phyloP scores from a whole-genome alignment of 1,140 invertebrate species.

The Andrena cerasifolii region DNA sequence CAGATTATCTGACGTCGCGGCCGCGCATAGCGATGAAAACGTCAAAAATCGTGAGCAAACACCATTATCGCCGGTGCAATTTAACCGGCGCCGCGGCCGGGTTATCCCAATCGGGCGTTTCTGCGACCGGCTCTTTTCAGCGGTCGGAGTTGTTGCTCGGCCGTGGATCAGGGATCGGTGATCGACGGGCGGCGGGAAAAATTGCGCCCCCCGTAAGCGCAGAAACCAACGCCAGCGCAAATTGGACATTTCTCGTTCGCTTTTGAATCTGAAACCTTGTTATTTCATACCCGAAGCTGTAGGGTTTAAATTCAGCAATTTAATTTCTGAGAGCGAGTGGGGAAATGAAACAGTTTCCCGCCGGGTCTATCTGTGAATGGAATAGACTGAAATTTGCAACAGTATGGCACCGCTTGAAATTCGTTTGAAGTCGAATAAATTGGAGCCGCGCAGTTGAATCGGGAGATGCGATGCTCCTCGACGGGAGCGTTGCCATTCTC shows the following conservation, averaged over 20 bases:
- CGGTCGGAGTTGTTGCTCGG: constrained; percentile 20
- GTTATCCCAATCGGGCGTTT: constrained; percentile 27
- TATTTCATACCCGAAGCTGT: neutral
- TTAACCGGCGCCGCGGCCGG: constrained; percentile 20
- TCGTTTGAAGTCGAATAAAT: neutral
- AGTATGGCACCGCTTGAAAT: neutral
- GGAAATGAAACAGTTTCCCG: neutral
- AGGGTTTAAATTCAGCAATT: constrained; percentile 14
- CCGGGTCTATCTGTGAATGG: neutral
- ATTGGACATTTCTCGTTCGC: neutral
- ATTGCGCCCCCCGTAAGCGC: too few species aligned
- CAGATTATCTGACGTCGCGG: constrained; percentile 8
- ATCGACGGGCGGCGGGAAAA: neutral
- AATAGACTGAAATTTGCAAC: constrained; percentile 18
- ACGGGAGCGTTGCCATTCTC: neutral
- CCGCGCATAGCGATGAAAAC: constrained; percentile 5
- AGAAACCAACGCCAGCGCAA: neutral
- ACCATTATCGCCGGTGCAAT: constrained; percentile 37
- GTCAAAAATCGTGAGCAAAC: constrained; percentile 43
- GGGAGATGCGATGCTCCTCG: neutral
- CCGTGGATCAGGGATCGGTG: neutral
- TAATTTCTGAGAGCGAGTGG: neutral
- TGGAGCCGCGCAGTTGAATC: neutral
- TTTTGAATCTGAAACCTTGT: constrained; percentile 12
- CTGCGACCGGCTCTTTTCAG: constrained; percentile 7